A percentile compares a stretch with the other conserved stretches of the same genome.
Conservation (phyloP, 1,140 invertebrate species). For the Trialeurodes vaporariorum region DNA sequence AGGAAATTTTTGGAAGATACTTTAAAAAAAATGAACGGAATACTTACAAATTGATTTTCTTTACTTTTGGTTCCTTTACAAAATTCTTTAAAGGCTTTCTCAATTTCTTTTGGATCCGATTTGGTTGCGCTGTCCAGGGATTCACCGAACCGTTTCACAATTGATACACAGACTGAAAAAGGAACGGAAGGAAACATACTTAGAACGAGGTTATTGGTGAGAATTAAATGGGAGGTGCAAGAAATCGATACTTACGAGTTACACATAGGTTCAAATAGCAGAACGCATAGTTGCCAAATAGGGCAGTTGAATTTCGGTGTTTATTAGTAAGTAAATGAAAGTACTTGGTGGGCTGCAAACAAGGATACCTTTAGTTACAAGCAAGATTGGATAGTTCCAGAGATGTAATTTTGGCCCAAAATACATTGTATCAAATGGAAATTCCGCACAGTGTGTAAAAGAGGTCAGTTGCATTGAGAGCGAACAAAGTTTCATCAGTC, state of each 20-base stretch:
- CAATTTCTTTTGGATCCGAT: slow-evolving; percentile 6
- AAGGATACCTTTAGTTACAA: not conserved
- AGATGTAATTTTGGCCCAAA: too few species aligned
- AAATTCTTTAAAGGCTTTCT: slow-evolving; percentile 9
- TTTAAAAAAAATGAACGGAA: not conserved
- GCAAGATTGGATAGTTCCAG: too few species aligned
- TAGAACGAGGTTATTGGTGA: too few species aligned
- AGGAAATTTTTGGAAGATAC: too few species aligned
- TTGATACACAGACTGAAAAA: slow-evolving; percentile 13
- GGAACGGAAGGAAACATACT: too few species aligned
- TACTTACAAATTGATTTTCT: slow-evolving; percentile 15
- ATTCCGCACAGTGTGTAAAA: too few species aligned
- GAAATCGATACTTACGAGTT: not conserved
- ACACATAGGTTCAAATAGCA: not conserved
- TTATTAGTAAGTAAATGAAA: too few species aligned
- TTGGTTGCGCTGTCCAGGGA: not conserved
- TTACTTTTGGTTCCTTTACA: slow-evolving; percentile 13
- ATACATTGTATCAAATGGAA: too few species aligned
- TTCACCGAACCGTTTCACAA: slow-evolving; percentile 6
- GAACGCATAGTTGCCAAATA: not conserved
- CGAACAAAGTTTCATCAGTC: too few species aligned
- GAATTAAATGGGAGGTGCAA: too few species aligned
- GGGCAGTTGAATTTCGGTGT: not conserved
- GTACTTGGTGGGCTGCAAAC: not conserved
- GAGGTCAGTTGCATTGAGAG: too few species aligned